A percentile compares a stretch with the other conserved stretches of the same genome.
Conservation (phyloP, 2,113 vertebrate genomes). For the Mirza zaza region DNA sequence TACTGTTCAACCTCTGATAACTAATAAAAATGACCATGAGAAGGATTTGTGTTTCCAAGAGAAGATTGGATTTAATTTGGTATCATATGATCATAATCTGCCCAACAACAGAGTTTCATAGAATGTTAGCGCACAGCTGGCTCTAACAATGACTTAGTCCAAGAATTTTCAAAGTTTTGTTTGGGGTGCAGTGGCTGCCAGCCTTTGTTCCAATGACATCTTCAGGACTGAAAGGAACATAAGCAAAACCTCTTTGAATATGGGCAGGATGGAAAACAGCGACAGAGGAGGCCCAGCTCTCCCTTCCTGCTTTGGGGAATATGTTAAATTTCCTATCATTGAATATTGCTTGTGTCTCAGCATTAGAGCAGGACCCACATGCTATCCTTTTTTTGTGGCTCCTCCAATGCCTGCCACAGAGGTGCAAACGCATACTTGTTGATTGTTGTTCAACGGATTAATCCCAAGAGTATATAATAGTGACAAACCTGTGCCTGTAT, state of each 20-base stretch:
- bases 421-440: not conserved
- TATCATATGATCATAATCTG: not conserved
- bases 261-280: not conserved
- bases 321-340: not conserved
- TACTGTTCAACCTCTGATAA: not conserved
- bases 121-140: not conserved
- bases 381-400: not conserved
- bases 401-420: not conserved
- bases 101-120: not conserved
- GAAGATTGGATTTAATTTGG: not conserved
- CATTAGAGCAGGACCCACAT: not conserved
- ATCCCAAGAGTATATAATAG: not conserved
- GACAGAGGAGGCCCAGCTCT: not conserved
- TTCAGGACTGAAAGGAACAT: not conserved
- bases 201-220: not conserved
- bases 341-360: not conserved
- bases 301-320: slow-evolving; percentile 11
- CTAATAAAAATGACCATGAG: slow-evolving; percentile 17
- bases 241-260: not conserved
- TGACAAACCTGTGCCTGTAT: not conserved
- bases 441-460: slow-evolving; percentile 14
- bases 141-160: not conserved
- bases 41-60: slow-evolving; percentile 35
- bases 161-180: not conserved
- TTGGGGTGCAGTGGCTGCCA: not conserved